Conservation (phyloP, 2,113 vertebrate genomes). For the Butorides virescens region DNA sequence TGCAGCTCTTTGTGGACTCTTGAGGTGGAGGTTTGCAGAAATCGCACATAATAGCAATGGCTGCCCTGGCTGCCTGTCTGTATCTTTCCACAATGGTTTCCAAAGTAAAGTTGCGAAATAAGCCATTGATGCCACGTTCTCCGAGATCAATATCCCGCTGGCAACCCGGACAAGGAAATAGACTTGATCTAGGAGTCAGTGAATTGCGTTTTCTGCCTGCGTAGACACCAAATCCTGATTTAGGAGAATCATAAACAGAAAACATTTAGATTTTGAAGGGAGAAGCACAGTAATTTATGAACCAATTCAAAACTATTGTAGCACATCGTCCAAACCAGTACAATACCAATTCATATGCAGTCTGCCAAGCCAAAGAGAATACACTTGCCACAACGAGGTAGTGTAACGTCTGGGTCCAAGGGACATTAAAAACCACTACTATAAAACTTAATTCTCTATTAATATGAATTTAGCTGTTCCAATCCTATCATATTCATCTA, state of each 20-base stretch:
- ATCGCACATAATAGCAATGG: slow-evolving; percentile 93
- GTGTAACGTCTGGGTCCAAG: background rate
- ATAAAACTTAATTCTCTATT: background rate
- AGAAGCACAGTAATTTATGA: background rate
- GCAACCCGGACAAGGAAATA: slow-evolving; percentile 92
- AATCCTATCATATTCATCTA: background rate
- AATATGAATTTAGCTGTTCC: background rate
- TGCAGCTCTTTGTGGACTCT: slow-evolving; percentile 97
- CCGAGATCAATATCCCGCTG: slow-evolving; percentile 92
- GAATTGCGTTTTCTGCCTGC: slow-evolving; percentile 90
- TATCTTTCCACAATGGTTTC: slow-evolving; percentile 96
- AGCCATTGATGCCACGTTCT: slow-evolving; percentile 93
- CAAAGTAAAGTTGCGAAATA: slow-evolving; percentile 96
- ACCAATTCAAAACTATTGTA: background rate
- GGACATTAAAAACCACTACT: background rate
- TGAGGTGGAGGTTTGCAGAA: slow-evolving; percentile 92
- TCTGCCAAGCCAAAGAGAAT: slow-evolving; percentile 26
- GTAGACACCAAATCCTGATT: slow-evolving; percentile 77
- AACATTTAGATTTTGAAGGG: background rate
- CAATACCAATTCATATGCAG: background rate
- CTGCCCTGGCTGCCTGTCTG: slow-evolving; percentile 91
- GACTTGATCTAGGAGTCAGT: slow-evolving; percentile 84
- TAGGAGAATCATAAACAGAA: slow-evolving; percentile 26
- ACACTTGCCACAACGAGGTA: background rate
- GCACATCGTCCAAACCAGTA: background rate